A percentile compares a stretch with the other conserved stretches of the same genome.
Conservation (phyloP, 2,888 invertebrate species). For the Monopis laevigella region DNA sequence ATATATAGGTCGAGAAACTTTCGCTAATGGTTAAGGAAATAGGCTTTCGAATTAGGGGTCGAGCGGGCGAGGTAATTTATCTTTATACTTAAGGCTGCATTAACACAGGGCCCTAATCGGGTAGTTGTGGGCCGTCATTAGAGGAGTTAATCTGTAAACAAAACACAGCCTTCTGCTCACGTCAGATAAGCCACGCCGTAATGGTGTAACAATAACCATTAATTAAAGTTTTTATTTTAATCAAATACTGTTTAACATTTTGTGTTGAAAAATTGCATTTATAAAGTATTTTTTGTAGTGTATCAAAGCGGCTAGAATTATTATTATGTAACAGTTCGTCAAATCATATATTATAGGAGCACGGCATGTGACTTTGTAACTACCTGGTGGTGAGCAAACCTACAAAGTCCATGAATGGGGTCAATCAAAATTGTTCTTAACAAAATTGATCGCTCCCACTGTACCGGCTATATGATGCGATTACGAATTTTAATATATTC, state of each 20-base stretch:
- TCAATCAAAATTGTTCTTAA: too few relatives aligned
- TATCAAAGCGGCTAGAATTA: neutral
- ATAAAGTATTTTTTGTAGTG: neutral
- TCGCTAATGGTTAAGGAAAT: conserved; percentile 8
- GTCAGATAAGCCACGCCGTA: conserved; percentile 10
- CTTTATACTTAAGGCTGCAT: conserved; percentile 30
- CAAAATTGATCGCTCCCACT: too few relatives aligned
- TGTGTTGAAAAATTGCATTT: neutral
- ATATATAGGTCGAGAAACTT: neutral
- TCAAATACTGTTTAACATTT: neutral
- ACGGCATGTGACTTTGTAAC: too few relatives aligned
- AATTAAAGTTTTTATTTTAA: too few relatives aligned
- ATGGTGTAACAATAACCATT: neutral
- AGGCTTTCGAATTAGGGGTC: conserved; percentile 11
- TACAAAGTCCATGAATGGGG: too few relatives aligned
- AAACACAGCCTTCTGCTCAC: conserved; percentile 12
- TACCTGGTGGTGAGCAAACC: too few relatives aligned
- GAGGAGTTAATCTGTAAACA: conserved; percentile 32
- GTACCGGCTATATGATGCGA: too few relatives aligned
- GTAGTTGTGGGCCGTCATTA: conserved; percentile 31
- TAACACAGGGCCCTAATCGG: conserved; percentile 9
- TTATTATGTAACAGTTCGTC: neutral
- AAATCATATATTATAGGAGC: too few relatives aligned
- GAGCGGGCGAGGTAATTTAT: conserved; percentile 43
- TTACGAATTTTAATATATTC: too few relatives aligned